These are phyloP conservation scores for Cotesia congregata DNA, from an alignment of 2,888 invertebrate genomes.

Conservation along the genomic window DNA sequence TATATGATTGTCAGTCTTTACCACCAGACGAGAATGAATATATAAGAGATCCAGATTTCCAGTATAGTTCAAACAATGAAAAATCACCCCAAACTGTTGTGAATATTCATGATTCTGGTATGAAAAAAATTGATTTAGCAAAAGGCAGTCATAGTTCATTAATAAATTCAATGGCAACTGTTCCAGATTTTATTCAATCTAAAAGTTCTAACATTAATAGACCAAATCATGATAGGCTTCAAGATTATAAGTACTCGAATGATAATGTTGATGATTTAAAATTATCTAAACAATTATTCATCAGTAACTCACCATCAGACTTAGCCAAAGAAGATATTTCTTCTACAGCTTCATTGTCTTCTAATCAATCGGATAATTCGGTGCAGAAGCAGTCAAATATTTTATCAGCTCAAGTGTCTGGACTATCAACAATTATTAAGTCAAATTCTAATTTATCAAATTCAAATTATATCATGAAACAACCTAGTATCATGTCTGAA, in stretches of 20 bases:
- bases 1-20: conserved; percentile 50
- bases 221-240: neutral
- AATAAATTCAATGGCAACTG: neutral
- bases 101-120: neutral
- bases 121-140: neutral
- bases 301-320: neutral
- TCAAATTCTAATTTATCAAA: conserved; percentile 2
- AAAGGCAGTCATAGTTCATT: neutral
- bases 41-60: neutral
- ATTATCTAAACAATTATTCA: neutral
- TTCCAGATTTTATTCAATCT: neutral
- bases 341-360: neutral
- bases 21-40: conserved; percentile 23
- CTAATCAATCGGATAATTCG: neutral
- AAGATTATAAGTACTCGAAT: neutral
- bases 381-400: neutral
- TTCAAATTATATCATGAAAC: conserved; percentile 5
- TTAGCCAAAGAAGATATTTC: neutral
- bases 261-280: neutral
- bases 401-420: neutral
- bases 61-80: neutral
- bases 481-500: conserved; percentile 31
- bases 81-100: neutral
- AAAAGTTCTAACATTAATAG: neutral
- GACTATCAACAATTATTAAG: neutral